Percentiles rank a stretch among this genome's conserved stretches.
These are phyloP conservation scores for Indri indri DNA, from an alignment of 2,113 vertebrate species.

Conservation along the genomic window DNA sequence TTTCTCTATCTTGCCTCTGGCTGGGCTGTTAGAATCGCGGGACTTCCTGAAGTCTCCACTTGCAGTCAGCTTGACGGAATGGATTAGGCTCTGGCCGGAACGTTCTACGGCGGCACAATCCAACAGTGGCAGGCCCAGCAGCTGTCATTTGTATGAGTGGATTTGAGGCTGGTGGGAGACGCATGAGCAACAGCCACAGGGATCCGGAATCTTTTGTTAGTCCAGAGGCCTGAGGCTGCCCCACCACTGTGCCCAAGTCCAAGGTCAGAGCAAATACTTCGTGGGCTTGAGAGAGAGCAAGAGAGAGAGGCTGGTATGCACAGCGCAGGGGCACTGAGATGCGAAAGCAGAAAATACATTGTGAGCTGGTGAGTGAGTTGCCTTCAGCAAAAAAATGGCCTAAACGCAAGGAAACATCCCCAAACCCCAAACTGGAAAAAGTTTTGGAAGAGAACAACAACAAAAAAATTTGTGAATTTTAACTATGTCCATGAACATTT, in stretches of 20 bases:
- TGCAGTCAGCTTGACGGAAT: background rate
- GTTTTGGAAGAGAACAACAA: background rate
- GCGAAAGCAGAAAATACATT: background rate
- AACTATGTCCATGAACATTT: constrained; percentile 9
- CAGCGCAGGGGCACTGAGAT: background rate
- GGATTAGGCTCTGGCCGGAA: constrained; percentile 55
- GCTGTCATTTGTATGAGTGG: constrained; percentile 43
- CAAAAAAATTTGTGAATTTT: background rate
- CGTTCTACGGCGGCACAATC: background rate
- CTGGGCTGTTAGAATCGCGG: constrained; percentile 54
- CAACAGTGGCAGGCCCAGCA: constrained; percentile 49
- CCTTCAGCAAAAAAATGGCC: background rate
- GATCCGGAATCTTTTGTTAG: constrained; percentile 54
- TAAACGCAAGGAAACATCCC: background rate
- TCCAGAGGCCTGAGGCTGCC: constrained; percentile 16
- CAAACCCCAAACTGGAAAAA: background rate
- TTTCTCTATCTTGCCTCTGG: constrained; percentile 64
- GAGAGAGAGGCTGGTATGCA: background rate
- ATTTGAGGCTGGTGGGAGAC: constrained; percentile 27
- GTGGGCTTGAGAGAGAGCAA: background rate
- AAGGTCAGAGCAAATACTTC: constrained; percentile 43
- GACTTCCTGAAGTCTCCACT: constrained; percentile 62
- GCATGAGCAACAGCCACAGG: background rate
- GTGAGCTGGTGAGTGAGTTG: background rate
- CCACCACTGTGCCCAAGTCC: constrained; percentile 41